Conservation (phyloP, 1,140 invertebrate genomes). For the Gyrodactylus salaris region DNA sequence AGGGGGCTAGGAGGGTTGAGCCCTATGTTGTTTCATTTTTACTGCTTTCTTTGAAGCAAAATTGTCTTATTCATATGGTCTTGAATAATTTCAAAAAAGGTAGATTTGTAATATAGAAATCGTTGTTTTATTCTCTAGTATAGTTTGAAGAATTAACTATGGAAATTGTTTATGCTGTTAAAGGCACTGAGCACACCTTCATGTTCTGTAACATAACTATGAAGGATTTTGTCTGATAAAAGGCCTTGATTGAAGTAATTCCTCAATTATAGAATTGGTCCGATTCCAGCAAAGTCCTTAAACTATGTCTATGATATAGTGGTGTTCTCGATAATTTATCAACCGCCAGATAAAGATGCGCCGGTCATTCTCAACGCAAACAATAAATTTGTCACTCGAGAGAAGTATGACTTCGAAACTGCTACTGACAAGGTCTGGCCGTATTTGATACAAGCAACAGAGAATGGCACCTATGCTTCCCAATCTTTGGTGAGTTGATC, state of each 20-base stretch:
- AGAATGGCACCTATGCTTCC: background rate
- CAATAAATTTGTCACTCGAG: background rate
- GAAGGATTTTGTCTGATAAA: no score
- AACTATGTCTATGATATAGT: background rate
- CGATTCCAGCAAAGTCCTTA: background rate
- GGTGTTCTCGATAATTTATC: background rate
- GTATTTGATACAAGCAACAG: background rate
- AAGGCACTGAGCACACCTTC: no score
- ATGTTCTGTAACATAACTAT: no score
- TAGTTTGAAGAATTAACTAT: no score
- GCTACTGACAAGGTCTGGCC: background rate
- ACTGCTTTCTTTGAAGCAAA: no score
- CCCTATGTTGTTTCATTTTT: no score
- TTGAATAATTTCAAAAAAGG: no score
- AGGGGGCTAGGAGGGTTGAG: no score
- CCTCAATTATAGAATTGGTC: background rate
- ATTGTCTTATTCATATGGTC: no score
- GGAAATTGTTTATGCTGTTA: no score
- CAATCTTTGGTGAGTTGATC: background rate
- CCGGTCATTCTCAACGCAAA: background rate
- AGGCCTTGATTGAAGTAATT: background rate
- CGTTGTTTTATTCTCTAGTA: no score
- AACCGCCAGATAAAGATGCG: background rate
- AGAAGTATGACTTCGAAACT: background rate
- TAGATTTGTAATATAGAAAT: no score